These are phyloP conservation scores for Hipposideros armiger DNA, from an alignment of 2,113 vertebrate genomes.

Conservation along the genomic window DNA sequence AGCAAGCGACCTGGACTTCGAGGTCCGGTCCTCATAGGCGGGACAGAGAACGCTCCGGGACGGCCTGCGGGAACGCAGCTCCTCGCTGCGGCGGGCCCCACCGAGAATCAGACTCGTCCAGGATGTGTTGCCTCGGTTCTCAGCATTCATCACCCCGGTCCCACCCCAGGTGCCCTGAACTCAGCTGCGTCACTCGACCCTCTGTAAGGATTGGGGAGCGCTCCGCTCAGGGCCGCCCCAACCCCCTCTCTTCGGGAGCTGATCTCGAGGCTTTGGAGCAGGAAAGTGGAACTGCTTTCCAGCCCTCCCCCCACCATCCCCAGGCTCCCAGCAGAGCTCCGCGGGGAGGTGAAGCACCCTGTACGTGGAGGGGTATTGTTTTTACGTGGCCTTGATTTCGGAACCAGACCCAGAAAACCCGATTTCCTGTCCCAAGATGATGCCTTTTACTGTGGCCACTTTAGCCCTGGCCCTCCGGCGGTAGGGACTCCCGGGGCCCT, in stretches of 20 bases:
- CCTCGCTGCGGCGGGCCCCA: background rate
- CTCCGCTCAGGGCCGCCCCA: background rate
- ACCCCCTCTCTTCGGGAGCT: background rate
- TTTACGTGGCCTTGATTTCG: background rate
- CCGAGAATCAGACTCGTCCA: background rate
- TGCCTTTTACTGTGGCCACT: background rate
- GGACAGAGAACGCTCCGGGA: background rate
- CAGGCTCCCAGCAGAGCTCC: background rate
- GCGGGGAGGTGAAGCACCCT: fast-evolving
- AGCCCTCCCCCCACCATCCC: no score
- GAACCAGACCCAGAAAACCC: background rate
- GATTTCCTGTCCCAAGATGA: background rate
- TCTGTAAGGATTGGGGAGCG: background rate
- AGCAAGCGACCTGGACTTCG: background rate
- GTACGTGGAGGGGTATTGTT: background rate
- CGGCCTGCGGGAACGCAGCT: background rate
- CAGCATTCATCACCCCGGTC: background rate
- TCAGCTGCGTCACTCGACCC: fast-evolving
- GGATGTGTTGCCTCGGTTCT: background rate
- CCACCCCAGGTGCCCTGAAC: fast-evolving
- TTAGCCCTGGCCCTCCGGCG: fast-evolving
- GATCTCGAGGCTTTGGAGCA: background rate
- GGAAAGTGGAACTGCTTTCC: background rate
- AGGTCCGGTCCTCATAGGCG: background rate
- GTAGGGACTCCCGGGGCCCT: background rate